Evolutionary conservation across 2,113 vertebrate genomes (phyloP).

Genomic region (Piliocolobus tephrosceles): DNA sequence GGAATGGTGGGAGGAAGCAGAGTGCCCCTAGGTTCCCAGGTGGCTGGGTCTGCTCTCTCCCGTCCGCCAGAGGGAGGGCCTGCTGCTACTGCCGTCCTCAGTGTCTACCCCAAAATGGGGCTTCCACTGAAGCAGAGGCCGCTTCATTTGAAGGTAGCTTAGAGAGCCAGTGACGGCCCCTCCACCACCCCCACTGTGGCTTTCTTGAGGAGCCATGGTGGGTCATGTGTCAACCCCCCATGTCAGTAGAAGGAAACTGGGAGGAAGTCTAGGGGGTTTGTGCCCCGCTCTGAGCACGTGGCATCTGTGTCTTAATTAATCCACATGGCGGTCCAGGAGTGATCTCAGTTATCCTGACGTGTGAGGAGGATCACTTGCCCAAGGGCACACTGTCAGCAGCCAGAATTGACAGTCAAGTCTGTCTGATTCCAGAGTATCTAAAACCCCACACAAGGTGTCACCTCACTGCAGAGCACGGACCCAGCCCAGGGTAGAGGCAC

Average conservation of each 20-base stretch:
- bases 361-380: background rate
- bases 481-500: too few relatives aligned
- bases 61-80: background rate
- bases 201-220: background rate
- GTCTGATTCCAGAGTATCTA: background rate
- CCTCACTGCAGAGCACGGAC: background rate
- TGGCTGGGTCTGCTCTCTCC: background rate
- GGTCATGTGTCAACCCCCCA: background rate
- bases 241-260: background rate
- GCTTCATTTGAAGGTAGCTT: background rate
- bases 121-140: background rate
- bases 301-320: background rate
- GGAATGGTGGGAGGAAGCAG: background rate
- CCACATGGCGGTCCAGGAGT: background rate
- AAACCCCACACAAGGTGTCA: background rate
- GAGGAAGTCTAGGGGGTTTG: background rate
- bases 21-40: background rate
- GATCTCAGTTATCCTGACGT: background rate
- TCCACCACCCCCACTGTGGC: background rate
- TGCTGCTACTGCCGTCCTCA: background rate
- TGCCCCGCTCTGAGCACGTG: rapidly evolving
- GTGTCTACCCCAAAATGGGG: background rate
- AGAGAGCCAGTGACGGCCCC: background rate
- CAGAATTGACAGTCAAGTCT: background rate
- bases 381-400: background rate